Evolutionary conservation across 2,797 vertebrate genomes (phyloP), one percentile per base, ranked within the genome.

Genomic region (Orientallactaga sibirica): DNA sequence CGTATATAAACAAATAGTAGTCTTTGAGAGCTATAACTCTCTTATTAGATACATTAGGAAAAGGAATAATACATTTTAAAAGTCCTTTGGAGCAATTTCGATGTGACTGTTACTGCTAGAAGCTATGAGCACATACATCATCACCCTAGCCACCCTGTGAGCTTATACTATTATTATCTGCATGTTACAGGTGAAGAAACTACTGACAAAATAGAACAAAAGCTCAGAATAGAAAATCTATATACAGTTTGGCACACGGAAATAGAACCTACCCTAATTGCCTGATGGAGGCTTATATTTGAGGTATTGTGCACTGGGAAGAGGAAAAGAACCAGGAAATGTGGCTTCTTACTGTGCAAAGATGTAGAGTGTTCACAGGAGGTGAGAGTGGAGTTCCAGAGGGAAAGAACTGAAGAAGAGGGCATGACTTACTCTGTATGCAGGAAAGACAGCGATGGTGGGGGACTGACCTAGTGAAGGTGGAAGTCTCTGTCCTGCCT

Each of bases 171-270:
- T 92, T 88, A 91, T 86, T 90, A 86, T 64, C 86, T 14, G 48
- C 62, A 68, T 62, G 70, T 64, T 94, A 83, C 71, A 93, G 68
- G 62, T 93, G n/a, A 93, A 94, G 62, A 85, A 77, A 89, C 66
- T 11, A 61, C 43, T 58, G 74, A 48, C 7, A 92, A 96, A 93
- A 86, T 67, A 88, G 92, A 95, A 90, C 33, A 80, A 48, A 14
- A 81, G 52, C 41, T 87, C 87, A 91, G 79, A 92, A 91, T 41
- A 89, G 76, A 93, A 94, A 95, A 88, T 84, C 73, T 83, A 25
- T 78, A 22, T 81, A 58, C 37, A 74, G n/a, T 80, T 83, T 94
- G 92, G 48, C 67, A 90, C 43, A 48, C 55, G 37, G 82, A 94
- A 92, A 61, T 89, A 85, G 84, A 95, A 78, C 52, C n/a, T 66